Evolutionary conservation across 2,888 invertebrate species (phyloP).

Genomic region (Keiferia lycopersicella): DNA sequence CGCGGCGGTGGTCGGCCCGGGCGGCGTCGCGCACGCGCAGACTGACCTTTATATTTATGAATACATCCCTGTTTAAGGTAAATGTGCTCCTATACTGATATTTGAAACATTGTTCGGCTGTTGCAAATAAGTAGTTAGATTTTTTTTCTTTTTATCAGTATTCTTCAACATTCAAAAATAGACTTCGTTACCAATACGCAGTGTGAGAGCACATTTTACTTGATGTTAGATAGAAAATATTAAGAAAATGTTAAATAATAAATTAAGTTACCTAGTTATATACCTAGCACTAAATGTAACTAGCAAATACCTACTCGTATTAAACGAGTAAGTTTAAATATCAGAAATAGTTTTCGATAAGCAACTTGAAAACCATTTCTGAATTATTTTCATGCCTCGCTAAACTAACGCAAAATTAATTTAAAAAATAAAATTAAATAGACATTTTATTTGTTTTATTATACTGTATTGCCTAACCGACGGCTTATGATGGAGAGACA

Average conservation of each 20-base stretch:
- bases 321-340: constrained; percentile 24
- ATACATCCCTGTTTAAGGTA: constrained; percentile 38
- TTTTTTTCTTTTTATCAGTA: too few relatives aligned
- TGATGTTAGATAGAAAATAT: too few relatives aligned
- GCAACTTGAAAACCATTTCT: constrained; percentile 67
- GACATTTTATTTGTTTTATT: background rate
- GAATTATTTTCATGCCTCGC: constrained; percentile 31
- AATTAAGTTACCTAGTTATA: too few relatives aligned
- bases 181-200: too few relatives aligned
- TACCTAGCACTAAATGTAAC: background rate
- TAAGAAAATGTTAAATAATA: too few relatives aligned
- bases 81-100: background rate
- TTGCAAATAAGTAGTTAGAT: too few relatives aligned
- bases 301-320: background rate
- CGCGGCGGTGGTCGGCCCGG: constrained; percentile 87
- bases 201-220: too few relatives aligned
- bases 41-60: constrained; percentile 85
- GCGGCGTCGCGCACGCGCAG: constrained; percentile 88
- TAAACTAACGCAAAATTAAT: background rate
- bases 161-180: too few relatives aligned
- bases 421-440: background rate
- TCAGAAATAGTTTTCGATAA: constrained; percentile 66
- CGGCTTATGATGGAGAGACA: too few relatives aligned
- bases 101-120: too few relatives aligned
- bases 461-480: too few relatives aligned